Evolutionary conservation across 2,888 invertebrate genomes (phyloP).

Genomic region (Xiphydria camelus): DNA sequence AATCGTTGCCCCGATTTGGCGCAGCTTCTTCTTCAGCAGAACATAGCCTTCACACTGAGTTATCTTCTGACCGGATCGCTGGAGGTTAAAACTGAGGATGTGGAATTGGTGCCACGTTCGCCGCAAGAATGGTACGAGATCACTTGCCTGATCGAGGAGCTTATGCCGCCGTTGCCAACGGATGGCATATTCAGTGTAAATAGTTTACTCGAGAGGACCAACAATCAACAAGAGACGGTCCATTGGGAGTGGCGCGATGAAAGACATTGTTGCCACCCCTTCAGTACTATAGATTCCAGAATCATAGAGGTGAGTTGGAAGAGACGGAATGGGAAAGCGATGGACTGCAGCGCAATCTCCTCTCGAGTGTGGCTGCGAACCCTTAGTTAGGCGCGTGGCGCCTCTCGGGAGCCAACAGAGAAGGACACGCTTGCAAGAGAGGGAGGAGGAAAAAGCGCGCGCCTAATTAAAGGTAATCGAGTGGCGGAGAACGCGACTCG

Average conservation of each 20-base stretch:
- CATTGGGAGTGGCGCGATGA: conserved; percentile 99
- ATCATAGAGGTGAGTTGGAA: conserved; percentile 85
- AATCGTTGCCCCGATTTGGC: conserved; percentile 93
- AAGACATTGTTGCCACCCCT: conserved; percentile 86
- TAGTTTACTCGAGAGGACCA: conserved; percentile 78
- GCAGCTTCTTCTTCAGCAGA: conserved; percentile 86
- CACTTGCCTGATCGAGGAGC: conserved; percentile 93
- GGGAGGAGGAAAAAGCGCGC: no score
- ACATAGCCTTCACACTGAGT: conserved; percentile 93
- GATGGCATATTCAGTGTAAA: conserved; percentile 97
- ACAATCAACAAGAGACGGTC: conserved; percentile 72
- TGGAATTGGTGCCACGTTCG: conserved; percentile 86
- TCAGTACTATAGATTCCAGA: conserved; percentile 89
- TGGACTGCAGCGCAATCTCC: no score
- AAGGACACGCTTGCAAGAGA: no score
- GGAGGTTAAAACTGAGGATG: conserved; percentile 66
- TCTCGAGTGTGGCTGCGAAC: no score
- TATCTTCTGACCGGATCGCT: conserved; percentile 91
- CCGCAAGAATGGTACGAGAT: conserved; percentile 98
- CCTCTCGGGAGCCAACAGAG: no score
- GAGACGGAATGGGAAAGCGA: no score
- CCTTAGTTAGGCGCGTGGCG: no score
- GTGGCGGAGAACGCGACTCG: no score
- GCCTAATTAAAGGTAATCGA: no score
- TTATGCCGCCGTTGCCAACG: conserved; percentile 93